Evolutionary conservation across 2,888 invertebrate species (phyloP), one percentile per base, ranked within the genome.

Genomic region (Halocaridina rubra): DNA sequence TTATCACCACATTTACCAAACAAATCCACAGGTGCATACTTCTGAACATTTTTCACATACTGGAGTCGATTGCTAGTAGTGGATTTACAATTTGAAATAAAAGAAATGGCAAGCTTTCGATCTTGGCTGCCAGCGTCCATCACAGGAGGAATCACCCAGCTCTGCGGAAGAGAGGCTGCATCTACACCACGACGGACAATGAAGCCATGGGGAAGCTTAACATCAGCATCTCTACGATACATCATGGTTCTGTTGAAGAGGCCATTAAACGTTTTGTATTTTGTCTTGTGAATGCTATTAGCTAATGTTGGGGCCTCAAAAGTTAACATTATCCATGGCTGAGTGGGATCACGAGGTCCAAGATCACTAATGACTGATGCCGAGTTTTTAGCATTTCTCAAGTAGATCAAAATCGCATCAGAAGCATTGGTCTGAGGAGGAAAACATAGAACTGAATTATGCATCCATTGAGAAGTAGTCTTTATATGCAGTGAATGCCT

Each of bases 1-100:
- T 27, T 27, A 30, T n/a, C 27, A 5, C 80, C 80, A 46, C 39
- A 80, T 53, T 13, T 33, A 22, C 80, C 80, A 53, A 71, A 80
- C 2, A 80, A 3, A 27, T 80, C 80, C 19, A 80, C 46, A 29
- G 64, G 3, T 13, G 69, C 39, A 3, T 53, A 46, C 27, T 39
- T 19, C 71, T 80, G 16, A 8, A 80, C 22, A 5, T 80, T 69
- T 2, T 46, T 69, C 1, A 71, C 69, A 19, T 80, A 80, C 13
- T 33, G 27, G 30, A 69, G 19, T 19, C 80, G 33, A 13, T 69
- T 53, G 10, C 69, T 32, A 5, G 3, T 5, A 13, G 33, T 19
- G 0, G 13, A 8, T 16, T 69, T 46, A 53, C 71, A 32, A 10
- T 53, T 5, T 5, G 80, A 80, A 27, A 80, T 80, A 24, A 80